Conservation (phyloP, 2,113 vertebrate genomes). For the Isurus oxyrinchus region DNA sequence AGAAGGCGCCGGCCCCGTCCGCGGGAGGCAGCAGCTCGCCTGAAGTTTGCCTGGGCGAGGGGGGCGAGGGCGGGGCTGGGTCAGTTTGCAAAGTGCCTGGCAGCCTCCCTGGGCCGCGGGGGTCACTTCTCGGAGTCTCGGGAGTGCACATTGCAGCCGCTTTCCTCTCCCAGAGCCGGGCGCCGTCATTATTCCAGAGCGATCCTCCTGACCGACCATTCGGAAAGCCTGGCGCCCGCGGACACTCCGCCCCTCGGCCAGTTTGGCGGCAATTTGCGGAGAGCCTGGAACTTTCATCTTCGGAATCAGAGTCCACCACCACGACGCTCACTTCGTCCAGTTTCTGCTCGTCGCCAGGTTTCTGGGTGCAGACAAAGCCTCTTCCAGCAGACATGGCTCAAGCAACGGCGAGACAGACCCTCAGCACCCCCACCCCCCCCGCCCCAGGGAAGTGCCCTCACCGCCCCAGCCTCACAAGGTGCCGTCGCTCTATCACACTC, state of each 20-base stretch:
- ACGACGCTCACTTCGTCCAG: conserved; percentile 69
- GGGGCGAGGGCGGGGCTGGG: conserved; percentile 91
- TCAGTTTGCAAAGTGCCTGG: conserved; percentile 89
- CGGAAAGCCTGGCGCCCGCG: conserved; percentile 87
- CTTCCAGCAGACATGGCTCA: conserved; percentile 77
- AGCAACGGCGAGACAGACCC: background rate
- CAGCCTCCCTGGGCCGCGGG: conserved; percentile 75
- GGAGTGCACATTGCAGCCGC: conserved; percentile 69
- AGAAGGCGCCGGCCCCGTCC: conserved; percentile 78
- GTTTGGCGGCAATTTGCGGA: conserved; percentile 86
- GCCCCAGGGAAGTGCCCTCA: background rate
- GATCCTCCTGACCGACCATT: conserved; percentile 88
- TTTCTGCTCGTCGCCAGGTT: conserved; percentile 56
- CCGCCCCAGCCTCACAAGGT: background rate
- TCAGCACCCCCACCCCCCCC: background rate
- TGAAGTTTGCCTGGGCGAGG: conserved; percentile 93
- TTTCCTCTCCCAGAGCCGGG: conserved; percentile 75
- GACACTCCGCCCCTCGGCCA: conserved; percentile 85
- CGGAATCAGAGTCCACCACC: conserved; percentile 95
- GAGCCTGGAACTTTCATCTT: conserved; percentile 92
- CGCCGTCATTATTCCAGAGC: conserved; percentile 90
- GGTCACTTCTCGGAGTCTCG: conserved; percentile 66
- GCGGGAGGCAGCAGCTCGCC: too few species aligned
- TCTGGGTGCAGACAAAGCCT: conserved; percentile 87
- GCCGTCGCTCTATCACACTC: background rate